Base-by-base conservation (phyloP, 2,113 vertebrate genomes). In the Galemys pyrenaicus region DNA sequence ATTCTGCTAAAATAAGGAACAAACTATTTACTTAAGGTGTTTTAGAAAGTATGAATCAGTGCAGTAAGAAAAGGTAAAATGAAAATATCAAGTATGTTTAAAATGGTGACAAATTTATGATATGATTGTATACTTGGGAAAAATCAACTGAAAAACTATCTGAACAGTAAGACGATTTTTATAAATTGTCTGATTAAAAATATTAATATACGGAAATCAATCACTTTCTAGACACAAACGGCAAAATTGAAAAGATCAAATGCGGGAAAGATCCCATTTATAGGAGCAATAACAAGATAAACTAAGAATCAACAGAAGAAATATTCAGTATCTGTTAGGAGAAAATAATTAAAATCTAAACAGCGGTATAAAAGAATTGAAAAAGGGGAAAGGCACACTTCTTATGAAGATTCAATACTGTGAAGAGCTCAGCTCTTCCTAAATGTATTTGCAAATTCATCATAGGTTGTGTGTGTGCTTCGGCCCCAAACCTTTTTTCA, bases 121-220 rank as follows among this genome's bases (percentile, higher is more conserved):
- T 28, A 54, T 60, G 16, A 64, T 41, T 82, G 3, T 54, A 62
- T 58, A 68, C 17, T 78, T 92, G 30, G 24, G 78, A 89, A 71
- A 30, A 87, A 90, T 80, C 22, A 89, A 70, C 44, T 79, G 5
- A 35, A 88, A 81, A 89, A 64, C 11, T 64, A 41, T 80, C 75
- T 85, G 64, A 88, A 64, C 22, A 35, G 24, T 44, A 62, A 90
- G 58, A 91, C 8, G 68, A 64, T 79, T 87, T 87, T 58, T 85
- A 68, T 71, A 86, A 74, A 86, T 91, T 35, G 22, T 16, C 75
- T 83, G 12, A 5, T 58, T 92, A 67, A 92, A 91, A 92, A 95
- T 35, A 24, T 85, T 96, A 83, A 87, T 84, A 80, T 87, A 60
- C 32, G 87, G 95, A 92, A 95, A 71, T 89, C 91, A 95, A 60